Conservation (phyloP, 2,113 vertebrate species). For the Echinops telfairi region DNA sequence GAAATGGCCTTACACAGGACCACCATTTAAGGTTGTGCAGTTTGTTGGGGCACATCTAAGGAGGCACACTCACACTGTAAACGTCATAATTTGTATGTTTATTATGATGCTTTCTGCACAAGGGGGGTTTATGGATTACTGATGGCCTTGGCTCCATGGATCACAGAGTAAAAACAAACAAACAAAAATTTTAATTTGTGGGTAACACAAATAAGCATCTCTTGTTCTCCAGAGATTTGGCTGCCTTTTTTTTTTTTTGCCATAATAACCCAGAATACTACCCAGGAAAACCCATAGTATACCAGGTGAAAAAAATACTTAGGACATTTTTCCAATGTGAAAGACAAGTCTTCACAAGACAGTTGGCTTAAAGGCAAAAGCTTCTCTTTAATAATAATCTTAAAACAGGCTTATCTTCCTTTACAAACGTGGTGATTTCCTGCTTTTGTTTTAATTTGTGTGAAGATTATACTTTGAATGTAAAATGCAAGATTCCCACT, state of each 20-base stretch:
- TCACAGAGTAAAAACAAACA: slow-evolving; percentile 34
- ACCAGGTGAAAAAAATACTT: background rate
- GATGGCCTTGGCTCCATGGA: slow-evolving; percentile 1
- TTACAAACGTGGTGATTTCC: slow-evolving; percentile 8
- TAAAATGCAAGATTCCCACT: slow-evolving; percentile 30
- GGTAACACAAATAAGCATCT: background rate
- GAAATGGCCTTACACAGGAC: background rate
- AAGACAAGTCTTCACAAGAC: background rate
- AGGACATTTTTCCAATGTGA: slow-evolving; percentile 26
- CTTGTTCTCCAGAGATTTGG: slow-evolving; percentile 43
- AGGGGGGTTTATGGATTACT: background rate
- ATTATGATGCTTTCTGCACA: background rate
- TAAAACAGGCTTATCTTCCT: slow-evolving; percentile 18
- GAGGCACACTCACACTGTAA: background rate
- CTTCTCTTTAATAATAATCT: slow-evolving; percentile 10
- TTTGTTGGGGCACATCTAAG: background rate
- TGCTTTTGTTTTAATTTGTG: slow-evolving; percentile 45
- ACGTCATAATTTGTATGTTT: slow-evolving; percentile 23
- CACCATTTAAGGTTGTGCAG: background rate
- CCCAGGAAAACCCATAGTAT: background rate
- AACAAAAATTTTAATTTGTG: background rate
- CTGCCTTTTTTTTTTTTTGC: slow-evolving; percentile 34
- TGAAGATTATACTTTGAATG: slow-evolving; percentile 47
- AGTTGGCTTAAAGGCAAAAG: background rate
- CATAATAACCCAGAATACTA: background rate